Base-by-base conservation (phyloP, 2,113 vertebrate genomes). In the Axis porcinus region DNA sequence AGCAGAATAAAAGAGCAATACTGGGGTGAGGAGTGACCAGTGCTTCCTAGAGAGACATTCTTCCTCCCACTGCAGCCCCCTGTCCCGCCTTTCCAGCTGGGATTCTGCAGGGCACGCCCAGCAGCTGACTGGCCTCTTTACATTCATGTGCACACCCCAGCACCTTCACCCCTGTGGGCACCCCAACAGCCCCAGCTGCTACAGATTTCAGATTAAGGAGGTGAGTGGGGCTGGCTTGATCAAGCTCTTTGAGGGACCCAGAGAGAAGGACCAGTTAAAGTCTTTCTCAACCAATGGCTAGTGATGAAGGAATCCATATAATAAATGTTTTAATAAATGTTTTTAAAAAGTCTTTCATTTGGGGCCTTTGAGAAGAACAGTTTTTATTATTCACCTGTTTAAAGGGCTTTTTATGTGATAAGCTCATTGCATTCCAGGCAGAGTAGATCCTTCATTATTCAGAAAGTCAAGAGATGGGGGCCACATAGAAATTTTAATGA, bases 51-150 rank as follows among this genome's bases (percentile, higher is more conserved):
- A 7, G 2, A 19, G 43, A 54, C 10, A 27, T 2, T 2, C 45
- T 21, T n/a, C 36, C 25, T 16, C 40, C 27, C 23, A 8, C 8
- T 2, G 0, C 0, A 3, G 27, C 10, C 27, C 3, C 67, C 58
- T 13, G 21, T 40, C 86, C n/a, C 6, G 14, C 45, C 27, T 52
- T 43, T 74, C 74, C 33, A 28, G 40, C 9, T 10, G 19, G n/a
- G 21, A 7, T 33, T 62, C 11, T 62, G 45, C 19, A 28, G 28
- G 9, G 21, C 78, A 13, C 11, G 21, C 2, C 23, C 12, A 3
- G 45, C 15, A 28, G 45, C 62, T 3, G 1, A 62, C 45, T 27
- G 93, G 13, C 55, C 36, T 27, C 23, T 23, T 33, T 21, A 28
- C 33, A 25, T 40, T 19, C 6, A 3, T 7, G 36, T 10, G 16